Evolutionary conservation across 2,888 invertebrate species (phyloP).

Genomic region (Panopea generosa): DNA sequence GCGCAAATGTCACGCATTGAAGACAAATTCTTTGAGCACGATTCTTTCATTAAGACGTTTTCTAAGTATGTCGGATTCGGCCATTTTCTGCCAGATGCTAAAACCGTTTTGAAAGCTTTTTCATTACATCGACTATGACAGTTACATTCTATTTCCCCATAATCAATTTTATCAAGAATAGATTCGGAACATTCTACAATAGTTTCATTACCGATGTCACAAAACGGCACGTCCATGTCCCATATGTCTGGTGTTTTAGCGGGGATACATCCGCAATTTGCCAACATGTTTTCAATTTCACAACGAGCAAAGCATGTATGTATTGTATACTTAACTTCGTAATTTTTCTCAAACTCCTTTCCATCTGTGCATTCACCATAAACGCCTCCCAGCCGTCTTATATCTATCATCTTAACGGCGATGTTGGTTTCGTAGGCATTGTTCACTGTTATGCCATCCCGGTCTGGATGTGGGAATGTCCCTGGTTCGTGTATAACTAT

Average conservation of each 20-base stretch:
- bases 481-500: constrained; percentile 18
- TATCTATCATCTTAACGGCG: constrained; percentile 11
- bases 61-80: constrained; percentile 10
- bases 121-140: too few species aligned
- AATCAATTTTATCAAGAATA: too few species aligned
- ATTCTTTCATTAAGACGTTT: constrained; percentile 8
- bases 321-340: neutral
- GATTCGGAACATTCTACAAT: too few species aligned
- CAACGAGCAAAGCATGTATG: constrained; percentile 3
- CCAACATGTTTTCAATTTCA: neutral
- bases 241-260: too few species aligned
- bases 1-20: constrained; percentile 11
- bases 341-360: neutral
- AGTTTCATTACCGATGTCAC: too few species aligned
- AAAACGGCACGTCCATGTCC: too few species aligned
- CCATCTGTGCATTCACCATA: constrained; percentile 11
- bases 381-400: neutral
- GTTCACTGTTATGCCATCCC: constrained; percentile 12
- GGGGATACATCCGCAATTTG: neutral
- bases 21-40: neutral
- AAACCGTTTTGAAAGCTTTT: neutral
- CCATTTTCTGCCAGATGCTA: constrained; percentile 11
- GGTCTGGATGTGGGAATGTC: constrained; percentile 11
- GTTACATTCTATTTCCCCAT: too few species aligned
- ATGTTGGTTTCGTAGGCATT: constrained; percentile 20